Conservation (phyloP, 2,888 invertebrate species). For the Salticus scenicus region DNA sequence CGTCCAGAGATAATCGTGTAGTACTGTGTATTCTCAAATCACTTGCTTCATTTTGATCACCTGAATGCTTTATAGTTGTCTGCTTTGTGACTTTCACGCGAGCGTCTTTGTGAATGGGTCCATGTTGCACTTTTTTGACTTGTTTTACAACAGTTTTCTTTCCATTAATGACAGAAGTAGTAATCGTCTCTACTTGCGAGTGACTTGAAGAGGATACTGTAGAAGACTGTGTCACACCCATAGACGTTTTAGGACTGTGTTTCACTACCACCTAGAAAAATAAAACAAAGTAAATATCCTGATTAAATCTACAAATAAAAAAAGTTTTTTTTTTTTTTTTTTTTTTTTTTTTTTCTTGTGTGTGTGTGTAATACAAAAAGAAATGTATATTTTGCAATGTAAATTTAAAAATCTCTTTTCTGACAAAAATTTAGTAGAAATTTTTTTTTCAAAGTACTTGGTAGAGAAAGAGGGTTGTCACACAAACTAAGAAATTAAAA, state of each 20-base stretch:
- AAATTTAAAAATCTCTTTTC: too few species aligned
- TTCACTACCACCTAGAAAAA: slow-evolving; percentile 59
- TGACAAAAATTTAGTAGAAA: too few species aligned
- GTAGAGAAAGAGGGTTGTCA: too few species aligned
- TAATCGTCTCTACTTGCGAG: background rate
- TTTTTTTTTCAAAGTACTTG: too few species aligned
- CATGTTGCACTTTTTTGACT: background rate
- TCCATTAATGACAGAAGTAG: background rate
- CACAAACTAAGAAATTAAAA: too few species aligned
- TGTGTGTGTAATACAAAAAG: too few species aligned
- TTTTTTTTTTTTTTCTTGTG: too few species aligned
- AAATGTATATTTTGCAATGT: too few species aligned
- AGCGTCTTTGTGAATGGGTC: background rate
- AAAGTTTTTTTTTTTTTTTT: too few species aligned
- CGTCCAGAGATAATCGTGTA: background rate
- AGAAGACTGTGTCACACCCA: slow-evolving; percentile 57
- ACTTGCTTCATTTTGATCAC: background rate
- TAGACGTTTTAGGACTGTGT: slow-evolving; percentile 59
- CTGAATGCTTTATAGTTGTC: background rate
- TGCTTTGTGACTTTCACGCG: background rate
- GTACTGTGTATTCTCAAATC: background rate
- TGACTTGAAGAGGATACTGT: background rate
- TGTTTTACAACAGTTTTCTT: background rate
- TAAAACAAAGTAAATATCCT: too few species aligned
- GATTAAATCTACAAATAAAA: too few species aligned